These are phyloP conservation scores for Sycophila texana DNA, from an alignment of 2,888 invertebrate species.

Conservation along the genomic window DNA sequence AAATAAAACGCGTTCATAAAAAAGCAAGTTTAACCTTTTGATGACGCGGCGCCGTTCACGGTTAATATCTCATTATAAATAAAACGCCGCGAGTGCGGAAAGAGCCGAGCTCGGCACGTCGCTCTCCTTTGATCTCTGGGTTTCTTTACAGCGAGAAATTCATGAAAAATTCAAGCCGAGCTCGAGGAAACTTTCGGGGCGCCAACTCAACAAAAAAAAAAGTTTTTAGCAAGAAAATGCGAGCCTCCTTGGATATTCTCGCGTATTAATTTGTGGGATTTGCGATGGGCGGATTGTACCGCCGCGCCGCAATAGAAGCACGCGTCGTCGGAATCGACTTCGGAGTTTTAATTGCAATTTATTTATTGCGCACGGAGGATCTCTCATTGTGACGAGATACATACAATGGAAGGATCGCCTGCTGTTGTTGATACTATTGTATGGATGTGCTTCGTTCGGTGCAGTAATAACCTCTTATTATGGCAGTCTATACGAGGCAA, in stretches of 20 bases:
- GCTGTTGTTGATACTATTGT: too few relatives aligned
- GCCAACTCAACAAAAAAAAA: too few relatives aligned
- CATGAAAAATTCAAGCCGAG: background rate
- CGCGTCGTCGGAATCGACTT: background rate
- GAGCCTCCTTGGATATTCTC: background rate
- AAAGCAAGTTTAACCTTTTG: background rate
- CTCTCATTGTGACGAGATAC: background rate
- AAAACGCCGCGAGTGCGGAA: background rate
- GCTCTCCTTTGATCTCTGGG: background rate
- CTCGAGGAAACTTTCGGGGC: background rate
- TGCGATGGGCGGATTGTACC: background rate
- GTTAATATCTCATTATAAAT: constrained; percentile 2
- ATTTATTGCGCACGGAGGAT: background rate
- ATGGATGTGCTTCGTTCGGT: too few relatives aligned
- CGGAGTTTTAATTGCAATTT: constrained; percentile 4
- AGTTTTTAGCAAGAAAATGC: too few relatives aligned
- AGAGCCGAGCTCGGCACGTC: background rate
- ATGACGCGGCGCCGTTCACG: background rate
- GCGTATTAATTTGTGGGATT: background rate
- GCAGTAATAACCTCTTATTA: too few relatives aligned
- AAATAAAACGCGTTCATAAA: background rate
- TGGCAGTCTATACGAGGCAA: too few relatives aligned
- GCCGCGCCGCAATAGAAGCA: background rate
- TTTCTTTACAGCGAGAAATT: background rate
- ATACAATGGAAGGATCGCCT: too few relatives aligned